Percentiles rank a stretch among this genome's conserved stretches.
Conservation (phyloP, 2,797 vertebrate genomes). For the Alca torda region DNA sequence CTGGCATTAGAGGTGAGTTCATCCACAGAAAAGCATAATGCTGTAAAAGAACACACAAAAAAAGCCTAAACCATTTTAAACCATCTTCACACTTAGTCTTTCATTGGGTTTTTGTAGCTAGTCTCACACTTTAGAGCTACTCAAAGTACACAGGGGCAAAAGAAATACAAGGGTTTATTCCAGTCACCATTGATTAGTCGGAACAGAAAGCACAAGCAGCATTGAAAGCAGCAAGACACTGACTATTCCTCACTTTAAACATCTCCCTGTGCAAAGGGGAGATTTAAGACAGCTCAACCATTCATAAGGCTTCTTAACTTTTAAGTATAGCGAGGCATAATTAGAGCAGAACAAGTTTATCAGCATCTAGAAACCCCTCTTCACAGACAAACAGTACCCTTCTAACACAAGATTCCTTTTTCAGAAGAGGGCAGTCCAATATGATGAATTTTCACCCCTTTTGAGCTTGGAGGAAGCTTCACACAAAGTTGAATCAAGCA, state of each 20-base stretch:
- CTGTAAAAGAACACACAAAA: background rate
- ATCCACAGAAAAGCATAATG: background rate
- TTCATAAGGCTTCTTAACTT: background rate
- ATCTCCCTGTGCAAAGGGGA: background rate
- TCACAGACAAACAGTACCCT: background rate
- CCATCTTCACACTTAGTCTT: background rate
- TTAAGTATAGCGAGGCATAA: rapidly evolving
- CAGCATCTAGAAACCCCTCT: background rate
- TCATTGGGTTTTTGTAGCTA: background rate
- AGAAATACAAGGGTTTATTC: background rate
- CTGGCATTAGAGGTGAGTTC: background rate
- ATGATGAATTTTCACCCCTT: background rate
- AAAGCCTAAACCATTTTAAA: rapidly evolving
- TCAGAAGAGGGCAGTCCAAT: too few relatives aligned
- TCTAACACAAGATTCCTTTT: background rate
- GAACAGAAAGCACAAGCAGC: background rate
- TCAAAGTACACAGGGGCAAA: background rate
- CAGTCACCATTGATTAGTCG: background rate
- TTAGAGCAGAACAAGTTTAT: rapidly evolving
- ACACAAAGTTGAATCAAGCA: rapidly evolving
- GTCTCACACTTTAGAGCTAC: background rate
- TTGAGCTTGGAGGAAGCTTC: background rate
- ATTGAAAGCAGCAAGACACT: background rate
- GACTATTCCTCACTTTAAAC: background rate
- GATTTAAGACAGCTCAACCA: background rate